phyloP scores from a whole-genome alignment of 2,888 invertebrate species.

The Pharmacophagus antenor region DNA sequence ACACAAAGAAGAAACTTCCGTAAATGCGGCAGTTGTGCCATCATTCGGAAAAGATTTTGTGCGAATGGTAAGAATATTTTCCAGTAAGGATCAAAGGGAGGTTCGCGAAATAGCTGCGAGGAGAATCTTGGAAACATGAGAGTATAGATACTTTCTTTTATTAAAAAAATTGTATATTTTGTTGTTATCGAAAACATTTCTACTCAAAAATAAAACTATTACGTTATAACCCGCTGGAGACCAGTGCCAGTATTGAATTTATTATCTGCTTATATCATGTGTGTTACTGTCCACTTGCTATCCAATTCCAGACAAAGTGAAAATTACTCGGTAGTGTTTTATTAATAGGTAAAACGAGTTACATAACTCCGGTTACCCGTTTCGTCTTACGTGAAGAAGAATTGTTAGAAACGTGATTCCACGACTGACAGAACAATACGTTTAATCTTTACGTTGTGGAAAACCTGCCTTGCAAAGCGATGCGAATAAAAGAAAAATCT shows the following conservation, averaged over 20 bases:
- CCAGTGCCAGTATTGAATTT: neutral
- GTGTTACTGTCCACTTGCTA: conserved; percentile 51
- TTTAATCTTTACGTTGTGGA: conserved; percentile 66
- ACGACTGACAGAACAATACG: conserved; percentile 68
- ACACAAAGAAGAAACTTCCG: neutral
- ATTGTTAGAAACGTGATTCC: conserved; percentile 69
- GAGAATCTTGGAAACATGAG: neutral
- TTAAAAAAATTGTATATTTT: neutral
- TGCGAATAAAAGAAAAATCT: conserved; percentile 41
- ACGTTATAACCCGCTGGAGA: neutral
- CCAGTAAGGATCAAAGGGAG: neutral
- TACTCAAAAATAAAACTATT: neutral
- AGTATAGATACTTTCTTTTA: neutral
- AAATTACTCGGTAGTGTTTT: conserved; percentile 57
- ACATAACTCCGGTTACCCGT: conserved; percentile 59
- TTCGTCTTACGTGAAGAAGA: conserved; percentile 60
- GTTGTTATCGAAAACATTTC: neutral
- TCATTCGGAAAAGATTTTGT: neutral
- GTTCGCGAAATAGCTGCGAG: neutral
- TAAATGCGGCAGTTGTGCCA: neutral
- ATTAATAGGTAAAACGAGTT: conserved; percentile 62
- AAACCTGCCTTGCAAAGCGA: conserved; percentile 54
- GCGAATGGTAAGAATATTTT: conserved; percentile 3
- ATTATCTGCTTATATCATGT: conserved; percentile 37
- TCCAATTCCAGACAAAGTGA: conserved; percentile 57